phyloP scores from a whole-genome alignment of 1,140 invertebrate genomes.

The Musca vetustissima region DNA sequence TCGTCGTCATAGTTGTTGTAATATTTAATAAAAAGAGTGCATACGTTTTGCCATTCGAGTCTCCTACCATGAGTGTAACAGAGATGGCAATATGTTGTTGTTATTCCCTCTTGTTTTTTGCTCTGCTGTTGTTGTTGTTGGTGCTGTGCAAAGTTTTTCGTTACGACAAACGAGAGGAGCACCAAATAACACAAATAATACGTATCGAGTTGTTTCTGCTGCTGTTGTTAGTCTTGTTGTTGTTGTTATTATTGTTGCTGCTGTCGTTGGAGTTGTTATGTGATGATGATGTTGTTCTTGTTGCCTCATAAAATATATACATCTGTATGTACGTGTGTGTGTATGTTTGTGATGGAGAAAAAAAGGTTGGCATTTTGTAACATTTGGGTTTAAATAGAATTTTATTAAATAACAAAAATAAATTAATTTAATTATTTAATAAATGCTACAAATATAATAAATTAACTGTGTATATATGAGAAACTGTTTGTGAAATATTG shows the following conservation, averaged over 20 bases:
- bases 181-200: no score
- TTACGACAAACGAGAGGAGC: no score
- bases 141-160: background rate
- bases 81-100: background rate
- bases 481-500: no score
- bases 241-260: constrained; percentile 15
- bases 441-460: no score
- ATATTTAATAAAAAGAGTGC: constrained; percentile 5
- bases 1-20: constrained; percentile 4
- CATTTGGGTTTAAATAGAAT: constrained; percentile 15
- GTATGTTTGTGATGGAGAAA: background rate
- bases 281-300: background rate
- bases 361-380: constrained; percentile 19
- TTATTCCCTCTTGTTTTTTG: no score
- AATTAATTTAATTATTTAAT: no score
- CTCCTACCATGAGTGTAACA: background rate
- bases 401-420: background rate
- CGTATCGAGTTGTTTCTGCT: no score
- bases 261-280: constrained; percentile 19
- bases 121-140: background rate
- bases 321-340: background rate
- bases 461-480: no score
- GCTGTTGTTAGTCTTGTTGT: constrained; percentile 10
- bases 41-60: background rate
- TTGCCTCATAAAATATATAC: background rate